Conservation (phyloP, 2,113 vertebrate genomes). For the Clupea harengus region DNA sequence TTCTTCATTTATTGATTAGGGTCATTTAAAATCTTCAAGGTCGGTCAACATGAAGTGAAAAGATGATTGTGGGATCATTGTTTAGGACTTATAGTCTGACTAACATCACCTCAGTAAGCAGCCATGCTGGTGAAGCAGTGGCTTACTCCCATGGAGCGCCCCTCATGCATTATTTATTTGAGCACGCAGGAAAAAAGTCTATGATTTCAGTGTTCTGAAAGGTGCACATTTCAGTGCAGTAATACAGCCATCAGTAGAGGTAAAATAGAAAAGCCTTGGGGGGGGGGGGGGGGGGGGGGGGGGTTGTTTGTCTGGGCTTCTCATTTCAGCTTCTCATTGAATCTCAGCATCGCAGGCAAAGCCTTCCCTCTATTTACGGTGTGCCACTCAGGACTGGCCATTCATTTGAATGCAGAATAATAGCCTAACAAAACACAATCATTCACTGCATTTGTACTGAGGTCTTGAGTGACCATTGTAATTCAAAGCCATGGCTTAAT, state of each 20-base stretch:
- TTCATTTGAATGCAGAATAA: background rate
- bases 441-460: background rate
- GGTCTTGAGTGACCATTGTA: background rate
- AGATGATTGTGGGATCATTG: background rate
- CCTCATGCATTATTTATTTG: conserved; percentile 43
- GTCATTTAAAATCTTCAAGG: background rate
- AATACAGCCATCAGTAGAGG: background rate
- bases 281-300: background rate
- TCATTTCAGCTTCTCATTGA: background rate
- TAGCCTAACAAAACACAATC: background rate
- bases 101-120: conserved; percentile 33
- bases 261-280: too few relatives aligned
- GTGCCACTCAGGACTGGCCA: background rate
- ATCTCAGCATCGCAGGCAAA: background rate
- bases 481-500: background rate
- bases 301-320: background rate
- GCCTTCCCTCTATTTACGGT: background rate
- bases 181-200: background rate
- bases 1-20: background rate
- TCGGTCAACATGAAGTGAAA: background rate
- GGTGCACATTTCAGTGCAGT: background rate
- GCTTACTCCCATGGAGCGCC: background rate
- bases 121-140: conserved; percentile 3
- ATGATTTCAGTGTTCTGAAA: background rate
- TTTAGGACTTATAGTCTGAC: background rate